Base-by-base conservation (phyloP, 1,140 invertebrate species). In the Euwallacea fornicatus region DNA sequence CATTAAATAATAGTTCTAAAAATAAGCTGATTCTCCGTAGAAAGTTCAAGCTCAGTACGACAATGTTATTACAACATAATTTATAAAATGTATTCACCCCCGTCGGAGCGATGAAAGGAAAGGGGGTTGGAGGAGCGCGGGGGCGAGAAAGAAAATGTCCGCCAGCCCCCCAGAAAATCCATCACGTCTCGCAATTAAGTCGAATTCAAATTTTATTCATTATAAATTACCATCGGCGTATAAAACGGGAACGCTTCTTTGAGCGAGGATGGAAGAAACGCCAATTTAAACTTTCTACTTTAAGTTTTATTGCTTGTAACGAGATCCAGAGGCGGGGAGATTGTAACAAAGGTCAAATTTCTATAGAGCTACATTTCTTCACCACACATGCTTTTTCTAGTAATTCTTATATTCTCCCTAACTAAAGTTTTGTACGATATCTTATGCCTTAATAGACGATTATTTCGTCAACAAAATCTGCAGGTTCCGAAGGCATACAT, bases 151-250 rank as follows among this genome's bases (percentile, higher is more conserved):
- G 76, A 77, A 80, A 79, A 78, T 77, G 78, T 77, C 78, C 75
- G 79, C 75, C 71, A 60, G 46, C 33, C 64, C 75, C 71, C 74
- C 71, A 76, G 73, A 77, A 79, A 80, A 80, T 80, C 79, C 78
- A 80, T 81, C 78, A 81, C 76, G 77, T 76, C 76, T 79, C 74
- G 79, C 78, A 81, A 81, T 81, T 81, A 81, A 81, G 77, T 78
- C 76, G 77, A 79, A 79, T 81, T 80, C 78, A 79, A 81, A 80
- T 81, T 81, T 81, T 81, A 81, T 81, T 80, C 79, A 81, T 81
- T 81, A 81, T 85, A 85, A 86, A 85, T 85, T 84, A 83, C 84
- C 76, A 76, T 72, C 71, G 71, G 74, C 73, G 76, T 78, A 79
- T 77, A 79, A 80, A 80, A 79, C 78, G 76, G 70, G 69, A 59